Evolutionary conservation across 2,797 vertebrate genomes (phyloP), one percentile per base, ranked within the genome.

Genomic region (Morus bassanus): DNA sequence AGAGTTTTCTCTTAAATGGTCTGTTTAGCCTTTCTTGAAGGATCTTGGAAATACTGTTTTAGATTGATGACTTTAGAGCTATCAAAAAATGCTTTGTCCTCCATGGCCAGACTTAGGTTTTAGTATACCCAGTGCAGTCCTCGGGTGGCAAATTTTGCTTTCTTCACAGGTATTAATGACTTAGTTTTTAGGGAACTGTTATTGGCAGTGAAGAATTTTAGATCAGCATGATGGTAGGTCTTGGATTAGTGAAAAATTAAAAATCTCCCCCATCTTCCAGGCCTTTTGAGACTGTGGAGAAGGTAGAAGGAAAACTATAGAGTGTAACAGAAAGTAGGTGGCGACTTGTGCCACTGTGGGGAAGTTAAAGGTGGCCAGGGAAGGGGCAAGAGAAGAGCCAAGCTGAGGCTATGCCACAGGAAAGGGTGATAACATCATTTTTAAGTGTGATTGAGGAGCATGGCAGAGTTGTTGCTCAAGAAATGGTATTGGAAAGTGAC

Each of bases 1-100:
- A 83, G 51, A 64, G 35, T 83, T 91, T 94, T 95, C 79, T 89
- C 50, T 81, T 95, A 93, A 91, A 78, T 33, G 74, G 91, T 95
- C 74, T 3, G 0, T 91, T 95, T 96, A 88, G 78, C 51, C 69
- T 85, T 85, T n/a, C 79, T 89, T 88, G 64, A 92, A 81, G 65
- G 48, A 56, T 75, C 35, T 85, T 45, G 51, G 46, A 75, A 91
- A 69, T 48, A 51, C 17, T 60, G 4, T 35, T 81, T 53, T 63
- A 75, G 48, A 68, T 89, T 60, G 10, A 25, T 87, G 53, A 69
- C 50, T 73, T 81, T 64, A 43, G 39, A 88, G 63, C 39, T 61
- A 30, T 75, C 13, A 83, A 72, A 95, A 82, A 65, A 65, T 57
- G 4, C 33, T 63, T 83, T 82, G 41, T 76, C 27, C 48, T 92